Evolutionary conservation across 2,888 invertebrate species (phyloP).

Genomic region (Drosophila borealis): DNA sequence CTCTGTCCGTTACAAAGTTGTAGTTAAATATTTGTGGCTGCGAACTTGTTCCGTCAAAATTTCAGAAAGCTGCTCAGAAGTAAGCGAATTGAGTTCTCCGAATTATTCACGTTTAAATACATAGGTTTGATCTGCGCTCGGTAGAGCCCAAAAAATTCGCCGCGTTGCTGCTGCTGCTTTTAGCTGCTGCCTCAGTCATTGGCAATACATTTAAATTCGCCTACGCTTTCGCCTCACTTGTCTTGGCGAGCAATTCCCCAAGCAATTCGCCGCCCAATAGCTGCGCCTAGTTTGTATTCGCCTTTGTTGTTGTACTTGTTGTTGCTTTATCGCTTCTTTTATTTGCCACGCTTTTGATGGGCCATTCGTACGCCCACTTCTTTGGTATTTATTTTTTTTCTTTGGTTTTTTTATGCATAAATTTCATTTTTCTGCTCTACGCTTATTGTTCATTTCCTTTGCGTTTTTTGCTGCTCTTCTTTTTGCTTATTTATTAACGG

Average conservation of each 20-base stretch:
- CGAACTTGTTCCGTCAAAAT: too few relatives aligned
- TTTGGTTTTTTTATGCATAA: constrained; percentile 65
- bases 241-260: not conserved
- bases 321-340: constrained; percentile 47
- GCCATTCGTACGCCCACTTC: constrained; percentile 55
- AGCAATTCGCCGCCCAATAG: constrained; percentile 17
- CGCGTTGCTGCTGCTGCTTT: not conserved
- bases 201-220: constrained; percentile 5
- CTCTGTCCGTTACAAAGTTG: too few relatives aligned
- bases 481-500: constrained; percentile 64
- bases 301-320: constrained; percentile 20
- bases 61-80: too few relatives aligned
- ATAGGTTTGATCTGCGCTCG: too few relatives aligned
- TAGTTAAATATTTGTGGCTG: too few relatives aligned
- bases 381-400: constrained; percentile 18
- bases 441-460: constrained; percentile 68
- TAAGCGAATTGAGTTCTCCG: too few relatives aligned
- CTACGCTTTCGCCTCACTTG: not conserved
- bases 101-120: too few relatives aligned
- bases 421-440: constrained; percentile 70
- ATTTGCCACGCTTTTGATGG: constrained; percentile 69
- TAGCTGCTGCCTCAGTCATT: not conserved
- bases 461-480: constrained; percentile 45
- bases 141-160: not conserved
- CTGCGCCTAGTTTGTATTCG: constrained; percentile 16